These are phyloP conservation scores for Chromis chromis DNA, from an alignment of 2,797 vertebrate genomes.

Conservation along the genomic window DNA sequence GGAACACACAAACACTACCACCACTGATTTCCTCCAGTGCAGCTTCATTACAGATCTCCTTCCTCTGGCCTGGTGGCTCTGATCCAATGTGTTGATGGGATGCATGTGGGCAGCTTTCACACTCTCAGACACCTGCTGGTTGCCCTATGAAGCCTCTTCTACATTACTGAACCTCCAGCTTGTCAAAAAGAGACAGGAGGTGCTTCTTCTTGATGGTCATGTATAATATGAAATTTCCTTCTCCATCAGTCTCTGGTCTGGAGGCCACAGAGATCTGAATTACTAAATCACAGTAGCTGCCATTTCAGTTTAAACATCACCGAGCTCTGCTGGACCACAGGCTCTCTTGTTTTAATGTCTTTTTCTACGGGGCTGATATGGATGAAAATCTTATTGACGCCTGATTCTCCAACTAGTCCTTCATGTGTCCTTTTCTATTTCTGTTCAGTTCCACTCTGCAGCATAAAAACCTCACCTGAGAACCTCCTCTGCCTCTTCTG, in stretches of 20 bases:
- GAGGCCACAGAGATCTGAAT: neutral
- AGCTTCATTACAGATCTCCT: too few relatives aligned
- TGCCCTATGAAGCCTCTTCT: neutral
- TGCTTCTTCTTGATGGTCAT: neutral
- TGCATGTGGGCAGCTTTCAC: constrained; percentile 25
- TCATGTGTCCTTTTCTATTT: neutral
- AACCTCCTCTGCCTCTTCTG: neutral
- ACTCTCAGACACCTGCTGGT: constrained; percentile 8
- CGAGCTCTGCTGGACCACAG: neutral
- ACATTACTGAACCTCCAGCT: neutral
- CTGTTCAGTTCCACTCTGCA: neutral
- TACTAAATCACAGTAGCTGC: neutral
- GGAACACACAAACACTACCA: neutral
- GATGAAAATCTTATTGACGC: constrained; percentile 4
- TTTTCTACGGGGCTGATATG: neutral
- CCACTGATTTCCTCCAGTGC: neutral
- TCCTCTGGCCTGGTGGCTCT: neutral
- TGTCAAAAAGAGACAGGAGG: neutral
- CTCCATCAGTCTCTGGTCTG: neutral
- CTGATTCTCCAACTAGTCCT: neutral
- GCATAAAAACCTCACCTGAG: neutral
- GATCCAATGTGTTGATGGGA: neutral
- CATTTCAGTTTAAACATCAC: neutral
- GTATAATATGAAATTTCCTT: neutral
- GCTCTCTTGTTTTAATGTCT: neutral